A percentile compares a stretch with the other conserved stretches of the same genome.
phyloP scores from a whole-genome alignment of 2,888 invertebrate species.

The Aleiodes alternator region DNA sequence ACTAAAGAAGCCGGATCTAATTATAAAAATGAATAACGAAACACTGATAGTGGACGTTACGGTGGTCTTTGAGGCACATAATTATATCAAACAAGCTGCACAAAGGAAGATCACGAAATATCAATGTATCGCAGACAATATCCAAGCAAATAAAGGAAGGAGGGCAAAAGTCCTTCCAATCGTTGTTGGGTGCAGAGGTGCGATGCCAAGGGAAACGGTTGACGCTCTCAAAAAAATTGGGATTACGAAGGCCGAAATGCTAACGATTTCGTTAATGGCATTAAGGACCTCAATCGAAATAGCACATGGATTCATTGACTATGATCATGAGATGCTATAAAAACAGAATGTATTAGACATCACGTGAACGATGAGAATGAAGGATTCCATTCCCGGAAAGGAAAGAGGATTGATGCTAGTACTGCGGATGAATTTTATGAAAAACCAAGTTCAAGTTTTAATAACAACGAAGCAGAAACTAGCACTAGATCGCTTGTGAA shows the following conservation, averaged over 20 bases:
- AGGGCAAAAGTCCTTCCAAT: conserved; percentile 53
- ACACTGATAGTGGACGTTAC: conserved; percentile 64
- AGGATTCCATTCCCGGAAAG: too few species aligned
- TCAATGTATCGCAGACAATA: too few species aligned
- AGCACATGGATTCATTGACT: conserved; percentile 63
- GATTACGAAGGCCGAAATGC: conserved; percentile 51
- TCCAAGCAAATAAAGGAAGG: too few species aligned
- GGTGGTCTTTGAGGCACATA: conserved; percentile 28
- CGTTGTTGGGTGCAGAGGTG: conserved; percentile 66
- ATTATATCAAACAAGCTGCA: too few species aligned
- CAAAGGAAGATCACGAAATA: too few species aligned
- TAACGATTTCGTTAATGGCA: conserved; percentile 62
- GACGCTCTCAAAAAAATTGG: conserved; percentile 54
- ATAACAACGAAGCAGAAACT: too few species aligned
- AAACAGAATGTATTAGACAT: not conserved
- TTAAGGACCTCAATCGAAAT: conserved; percentile 62
- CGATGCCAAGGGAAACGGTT: conserved; percentile 63
- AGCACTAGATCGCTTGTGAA: too few species aligned
- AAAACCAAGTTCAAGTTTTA: too few species aligned
- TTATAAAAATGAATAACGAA: conserved; percentile 57
- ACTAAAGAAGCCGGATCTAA: conserved; percentile 64
- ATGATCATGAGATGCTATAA: conserved; percentile 51
- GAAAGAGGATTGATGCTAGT: too few species aligned
- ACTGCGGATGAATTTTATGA: too few species aligned
- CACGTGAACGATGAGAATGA: too few species aligned